Evolutionary conservation across 2,797 vertebrate species (phyloP), one percentile per base, ranked within the genome.

Genomic region (Sardinella longiceps): DNA sequence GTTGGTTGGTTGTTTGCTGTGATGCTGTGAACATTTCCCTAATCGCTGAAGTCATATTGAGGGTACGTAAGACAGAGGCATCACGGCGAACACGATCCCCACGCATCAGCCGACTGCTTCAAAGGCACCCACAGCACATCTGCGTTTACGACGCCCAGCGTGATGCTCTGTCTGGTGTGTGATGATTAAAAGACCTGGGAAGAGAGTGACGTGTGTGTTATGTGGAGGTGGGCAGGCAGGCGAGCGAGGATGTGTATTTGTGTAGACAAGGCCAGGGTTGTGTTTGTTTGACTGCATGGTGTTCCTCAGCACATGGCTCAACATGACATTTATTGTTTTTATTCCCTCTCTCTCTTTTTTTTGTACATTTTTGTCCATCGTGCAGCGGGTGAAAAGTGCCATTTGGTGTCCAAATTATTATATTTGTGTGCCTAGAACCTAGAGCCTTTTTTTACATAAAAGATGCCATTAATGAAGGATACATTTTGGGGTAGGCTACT

Each of bases 31-130:
- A 58, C 60, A 3, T 63, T 14, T 63, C 25, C 1, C 46, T 81
- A 48, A 88, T 85, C 82, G 58, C 80, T 51, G 77, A 84, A 89
- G 88, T 90, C 84, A 88, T 88, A 43, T 80, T 58, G 86, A 91
- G 88, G 85, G 87, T 81, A 88, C 9, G 56, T 12, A 48, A 80
- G 82, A 86, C 66, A 2, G 43, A 0, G 81, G 80, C 23, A 48
- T 80, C 15, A 23, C 25, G 30, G 80, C 63, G 4, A 45, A 43
- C 77, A 4, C 15, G 80, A 53, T 66, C 28, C 39, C 83, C 80
- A 14, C 28, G 48, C 43, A 86, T 90, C 81, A 85, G 84, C n/a
- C 25, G 33, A 53, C 63, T 86, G 51, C 86, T 70, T 90, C 84
- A 88, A 85, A 89, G 63, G 48, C 85, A 80, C 80, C 85, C 83